Evolutionary conservation across 2,888 invertebrate genomes (phyloP), one percentile per base, ranked within the genome.

Genomic region (Ornithoptera alexandrae): DNA sequence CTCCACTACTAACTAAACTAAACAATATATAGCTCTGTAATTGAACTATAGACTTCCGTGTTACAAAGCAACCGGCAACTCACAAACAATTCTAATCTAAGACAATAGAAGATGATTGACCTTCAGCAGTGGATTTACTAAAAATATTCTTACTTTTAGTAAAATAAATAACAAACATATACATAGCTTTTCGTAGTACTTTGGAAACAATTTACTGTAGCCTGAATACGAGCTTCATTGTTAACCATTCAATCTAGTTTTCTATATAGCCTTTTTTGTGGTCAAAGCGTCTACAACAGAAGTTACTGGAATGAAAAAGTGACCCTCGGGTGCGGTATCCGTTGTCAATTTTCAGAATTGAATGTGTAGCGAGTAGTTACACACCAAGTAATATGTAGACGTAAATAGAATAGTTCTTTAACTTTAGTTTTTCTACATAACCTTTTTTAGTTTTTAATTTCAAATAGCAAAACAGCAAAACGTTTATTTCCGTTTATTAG

Each of bases 251-350:
- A 50, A 50, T 58, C 58, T 58, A 42, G 8, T 65, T 58, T 65
- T 57, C 20, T 20, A 20, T n/a, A 10, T 20, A 57, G n/a, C n/a
- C 56, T 57, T 57, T 57, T 57, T 57, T 1, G 56, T 57, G n/a
- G 20, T n/a, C 56, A 20, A 20, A 20, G 20, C 56, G 20, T 20
- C 20, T 7, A 57, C 20, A 57, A 57, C 56, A n/a, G 56, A 22
- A 57, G 56, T 57, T 57, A 20, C 56, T 57, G 20, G 18, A 57
- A 57, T 57, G 56, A 57, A 57, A 57, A 56, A 57, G 20, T 20
- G 20, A 50, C 5, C 50, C 18, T 4, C 15, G 18, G 5, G 18
- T 17, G 50, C 50, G 50, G 50, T 50, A 50, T 50, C 50, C 50
- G 50, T 50, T 50, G 50, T 50, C 50, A 50, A 50, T 18, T 50